Base-by-base conservation (phyloP, 2,888 invertebrate genomes). In the Drosophila cracens region DNA sequence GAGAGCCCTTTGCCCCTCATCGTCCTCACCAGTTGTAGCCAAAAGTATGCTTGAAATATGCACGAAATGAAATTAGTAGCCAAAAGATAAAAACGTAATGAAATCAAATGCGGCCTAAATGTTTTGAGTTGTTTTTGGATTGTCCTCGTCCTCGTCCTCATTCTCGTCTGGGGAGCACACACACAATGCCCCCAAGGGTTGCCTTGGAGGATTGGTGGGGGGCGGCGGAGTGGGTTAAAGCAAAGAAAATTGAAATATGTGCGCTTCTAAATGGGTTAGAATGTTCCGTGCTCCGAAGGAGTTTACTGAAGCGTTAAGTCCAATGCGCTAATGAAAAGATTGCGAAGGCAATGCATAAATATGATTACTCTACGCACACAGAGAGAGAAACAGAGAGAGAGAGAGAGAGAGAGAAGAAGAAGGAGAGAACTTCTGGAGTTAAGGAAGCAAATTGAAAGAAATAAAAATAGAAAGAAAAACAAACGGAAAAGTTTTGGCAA, bases 101-200 rank as follows among this genome's bases (percentile, higher is more conserved):
- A 85, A 85, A 85, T 86, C 79, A 89, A 85, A 87, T 89, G 84
- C 87, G 87, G 89, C 89, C 89, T 81, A 88, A 88, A 88, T 88
- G 87, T 79, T 83, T 74, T 69, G 48, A 67, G 75, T 62, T 66
- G 60, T 59, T 79, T 66, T 64, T 61, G 58, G 38, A 33, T 59
- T 75, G 58, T 61, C 59, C 59, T 29, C 46, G 63, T 48, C 2
- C 48, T 43, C 13, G 13, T 46, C 4, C 33, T 46, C 13, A 4
- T 46, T 27, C 18, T 27, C 13, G 36, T 57, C 56, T 38, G 60
- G 61, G 75, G 36, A 72, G 51, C 69, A 81, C 71, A 71, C 72
- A 60, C 64, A 74, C 62, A 70, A 53, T 56, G 61, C 59, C 57
- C 64, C 54, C 52, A 56, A 57, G 51, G 25, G 46, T 10, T 29